Percentiles rank a stretch among this genome's conserved stretches.
phyloP scores from a whole-genome alignment of 2,113 vertebrate genomes.

The Paradoxurus hermaphroditus region DNA sequence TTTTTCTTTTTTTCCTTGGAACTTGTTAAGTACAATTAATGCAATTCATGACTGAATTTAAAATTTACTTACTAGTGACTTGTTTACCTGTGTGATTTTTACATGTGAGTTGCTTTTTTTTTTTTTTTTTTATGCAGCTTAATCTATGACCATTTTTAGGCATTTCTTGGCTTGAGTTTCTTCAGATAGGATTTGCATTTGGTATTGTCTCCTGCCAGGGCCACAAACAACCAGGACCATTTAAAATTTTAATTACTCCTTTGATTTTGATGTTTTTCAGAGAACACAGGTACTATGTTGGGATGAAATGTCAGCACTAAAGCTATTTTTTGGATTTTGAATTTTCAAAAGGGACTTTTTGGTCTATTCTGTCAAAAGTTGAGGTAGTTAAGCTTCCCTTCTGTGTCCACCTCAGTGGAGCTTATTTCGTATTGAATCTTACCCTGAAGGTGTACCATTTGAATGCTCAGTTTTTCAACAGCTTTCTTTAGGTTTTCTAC shows the following conservation, averaged over 20 bases:
- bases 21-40: not conserved
- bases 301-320: not conserved
- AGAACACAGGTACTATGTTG: not conserved
- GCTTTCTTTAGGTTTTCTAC: not conserved
- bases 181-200: not conserved
- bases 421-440: not conserved
- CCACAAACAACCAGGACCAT: not conserved
- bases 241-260: not conserved
- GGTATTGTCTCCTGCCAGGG: not conserved
- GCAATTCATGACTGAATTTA: not conserved
- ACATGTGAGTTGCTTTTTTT: not conserved
- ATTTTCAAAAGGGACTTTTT: not conserved
- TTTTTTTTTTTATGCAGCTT: not conserved
- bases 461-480: not conserved
- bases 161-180: not conserved
- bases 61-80: not conserved
- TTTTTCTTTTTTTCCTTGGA: not conserved
- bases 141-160: not conserved
- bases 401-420: not conserved
- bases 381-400: not conserved
- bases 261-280: not conserved
- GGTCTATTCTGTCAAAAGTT: not conserved
- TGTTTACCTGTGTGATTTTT: not conserved
- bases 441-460: not conserved
- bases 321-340: not conserved